Evolutionary conservation across 2,113 vertebrate genomes (phyloP).

Genomic region (Andinoacara biseriatus): DNA sequence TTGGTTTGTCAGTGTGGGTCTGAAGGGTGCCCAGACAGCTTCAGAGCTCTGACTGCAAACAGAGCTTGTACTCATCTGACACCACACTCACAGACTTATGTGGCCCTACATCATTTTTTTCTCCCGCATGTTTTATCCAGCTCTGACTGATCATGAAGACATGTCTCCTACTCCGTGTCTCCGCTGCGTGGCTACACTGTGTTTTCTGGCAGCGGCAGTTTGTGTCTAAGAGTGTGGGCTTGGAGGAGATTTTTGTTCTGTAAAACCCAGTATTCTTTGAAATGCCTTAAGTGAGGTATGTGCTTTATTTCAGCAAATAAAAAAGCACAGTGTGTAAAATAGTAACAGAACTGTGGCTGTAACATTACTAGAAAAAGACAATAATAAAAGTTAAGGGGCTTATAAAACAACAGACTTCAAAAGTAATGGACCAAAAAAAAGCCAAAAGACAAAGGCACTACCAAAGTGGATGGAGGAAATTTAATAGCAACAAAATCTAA

Average conservation of each 20-base stretch:
- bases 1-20: background rate
- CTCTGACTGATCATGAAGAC: constrained; percentile 53
- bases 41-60: constrained; percentile 39
- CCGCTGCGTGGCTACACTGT: constrained; percentile 43
- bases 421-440: constrained; percentile 43
- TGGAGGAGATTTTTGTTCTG: constrained; percentile 34
- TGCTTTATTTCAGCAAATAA: constrained; percentile 55
- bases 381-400: constrained; percentile 52
- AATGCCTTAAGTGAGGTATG: constrained; percentile 19
- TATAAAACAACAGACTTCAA: constrained; percentile 53
- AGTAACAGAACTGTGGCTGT: constrained; percentile 31
- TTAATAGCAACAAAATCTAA: constrained; percentile 32
- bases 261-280: constrained; percentile 54
- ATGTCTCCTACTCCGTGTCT: constrained; percentile 38
- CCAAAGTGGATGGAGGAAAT: constrained; percentile 1
- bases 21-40: constrained; percentile 32
- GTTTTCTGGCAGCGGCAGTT: constrained; percentile 58
- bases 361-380: constrained; percentile 41
- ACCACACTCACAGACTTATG: constrained; percentile 20
- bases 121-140: constrained; percentile 14
- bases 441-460: constrained; percentile 37
- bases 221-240: constrained; percentile 31
- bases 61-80: constrained; percentile 34
- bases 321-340: constrained; percentile 23
- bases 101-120: constrained; percentile 43